Evolutionary conservation across 2,888 invertebrate genomes (phyloP).

Genomic region (Lithophane semibrunnea): DNA sequence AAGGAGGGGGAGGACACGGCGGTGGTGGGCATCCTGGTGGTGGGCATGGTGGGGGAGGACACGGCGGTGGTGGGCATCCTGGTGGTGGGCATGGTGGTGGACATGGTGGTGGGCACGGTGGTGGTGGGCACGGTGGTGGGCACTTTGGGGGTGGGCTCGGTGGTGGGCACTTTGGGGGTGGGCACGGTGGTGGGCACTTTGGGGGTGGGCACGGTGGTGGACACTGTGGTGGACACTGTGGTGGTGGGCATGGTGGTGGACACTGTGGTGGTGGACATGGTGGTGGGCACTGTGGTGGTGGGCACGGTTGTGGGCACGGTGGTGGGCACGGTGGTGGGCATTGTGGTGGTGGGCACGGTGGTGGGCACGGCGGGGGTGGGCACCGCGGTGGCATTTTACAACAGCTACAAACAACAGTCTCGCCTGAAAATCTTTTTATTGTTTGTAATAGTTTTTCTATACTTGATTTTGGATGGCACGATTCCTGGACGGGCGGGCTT

Average conservation of each 20-base stretch:
- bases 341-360: neutral
- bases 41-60: neutral
- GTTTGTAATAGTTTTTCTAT: neutral
- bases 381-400: neutral
- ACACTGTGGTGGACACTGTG: neutral
- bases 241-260: neutral
- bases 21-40: neutral
- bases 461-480: constrained; percentile 11
- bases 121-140: neutral
- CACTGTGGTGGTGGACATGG: neutral
- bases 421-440: constrained; percentile 12
- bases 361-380: neutral
- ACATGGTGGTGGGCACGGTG: neutral
- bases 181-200: neutral
- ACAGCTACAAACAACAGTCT: constrained; percentile 4
- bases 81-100: neutral
- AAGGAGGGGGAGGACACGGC: too few relatives aligned
- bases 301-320: neutral
- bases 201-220: neutral
- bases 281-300: neutral
- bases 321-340: constrained; percentile 16
- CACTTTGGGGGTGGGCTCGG: neutral
- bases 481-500: neutral
- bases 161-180: neutral
- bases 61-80: neutral